Base-by-base conservation (phyloP, 2,113 vertebrate genomes). In the Oncorhynchus clarkii region DNA sequence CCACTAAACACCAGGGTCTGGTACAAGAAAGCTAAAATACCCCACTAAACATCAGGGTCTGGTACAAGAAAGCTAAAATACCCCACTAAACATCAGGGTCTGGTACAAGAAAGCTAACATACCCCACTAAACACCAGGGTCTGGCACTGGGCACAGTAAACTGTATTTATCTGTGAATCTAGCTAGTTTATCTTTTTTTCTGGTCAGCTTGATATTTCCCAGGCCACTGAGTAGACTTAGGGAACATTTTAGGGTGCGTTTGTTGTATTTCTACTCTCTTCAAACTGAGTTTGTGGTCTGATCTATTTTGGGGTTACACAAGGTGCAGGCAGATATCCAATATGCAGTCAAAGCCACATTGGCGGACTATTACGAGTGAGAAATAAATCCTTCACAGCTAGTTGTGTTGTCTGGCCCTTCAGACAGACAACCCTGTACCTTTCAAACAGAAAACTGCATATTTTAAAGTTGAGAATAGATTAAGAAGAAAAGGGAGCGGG, bases 291-390 rank as follows among this genome's bases (percentile, higher is more conserved):
- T 78, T 86, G 78, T 75, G 78, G 78, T 66, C 67, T 45, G 66
- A 76, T 75, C 39, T 57, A 11, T 62, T 18, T 16, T 54, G 51
- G 51, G 51, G 12, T 14, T 54, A 62, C 7, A 62, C 13, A 62
- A 62, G n/a, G 7, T 62, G n/a, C 5, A 64, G 72, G 65, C 14
- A 45, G 72, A 29, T 62, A 75, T 72, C 84, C 81, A 81, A 77
- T 70, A 59, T 22, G 24, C 76, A 65, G 76, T 72, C 0, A 9
- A 13, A 74, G 77, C 69, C 57, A 29, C 81, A 74, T 49, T 22
- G 34, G 74, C 76, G 75, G 74, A 73, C 79, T 72, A 85, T 83
- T 72, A 86, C 84, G 79, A 85, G 76, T 72, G 71, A 72, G 70
- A 82, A 66, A 66, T 20, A 57, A 45, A 45, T 45, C 39, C 20